A percentile compares a stretch with the other conserved stretches of the same genome.
phyloP scores from a whole-genome alignment of 2,888 invertebrate genomes.

The Philhelius pedissequus region DNA sequence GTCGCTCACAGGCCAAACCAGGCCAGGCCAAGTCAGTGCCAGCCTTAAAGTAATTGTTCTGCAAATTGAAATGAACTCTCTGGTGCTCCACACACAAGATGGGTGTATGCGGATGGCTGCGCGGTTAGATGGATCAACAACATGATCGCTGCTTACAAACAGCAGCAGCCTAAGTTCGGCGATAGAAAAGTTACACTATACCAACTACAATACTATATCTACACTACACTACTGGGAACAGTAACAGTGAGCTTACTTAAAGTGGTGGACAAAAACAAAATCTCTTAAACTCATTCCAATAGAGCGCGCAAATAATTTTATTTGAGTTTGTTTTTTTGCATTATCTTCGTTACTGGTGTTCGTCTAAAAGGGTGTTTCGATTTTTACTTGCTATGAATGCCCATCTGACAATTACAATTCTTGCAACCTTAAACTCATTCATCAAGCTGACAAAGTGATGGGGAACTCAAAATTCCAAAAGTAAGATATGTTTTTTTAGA shows the following conservation, averaged over 20 bases:
- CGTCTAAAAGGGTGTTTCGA: neutral
- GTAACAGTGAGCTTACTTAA: slow-evolving; percentile 12
- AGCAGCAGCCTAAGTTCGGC: slow-evolving; percentile 14
- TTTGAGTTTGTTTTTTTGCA: slow-evolving; percentile 35
- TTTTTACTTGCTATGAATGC: neutral
- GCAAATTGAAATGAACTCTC: slow-evolving; percentile 68
- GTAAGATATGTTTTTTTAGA: too few relatives aligned
- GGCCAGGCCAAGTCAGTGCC: slow-evolving; percentile 1
- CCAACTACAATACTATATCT: slow-evolving; percentile 4
- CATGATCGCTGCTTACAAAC: slow-evolving; percentile 45
- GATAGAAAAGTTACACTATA: slow-evolving; percentile 21
- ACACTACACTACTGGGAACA: neutral
- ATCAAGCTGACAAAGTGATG: too few relatives aligned
- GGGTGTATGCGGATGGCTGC: slow-evolving; percentile 22
- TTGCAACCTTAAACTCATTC: too few relatives aligned
- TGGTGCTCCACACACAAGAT: slow-evolving; percentile 12
- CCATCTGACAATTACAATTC: too few relatives aligned
- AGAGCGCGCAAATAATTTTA: slow-evolving; percentile 57
- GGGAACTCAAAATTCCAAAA: too few relatives aligned
- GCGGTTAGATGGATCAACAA: slow-evolving; percentile 50
- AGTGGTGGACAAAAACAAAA: slow-evolving; percentile 51
- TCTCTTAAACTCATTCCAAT: slow-evolving; percentile 64
- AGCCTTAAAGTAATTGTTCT: slow-evolving; percentile 66
- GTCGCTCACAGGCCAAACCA: slow-evolving; percentile 27
- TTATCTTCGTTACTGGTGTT: neutral